Evolutionary conservation across 2,797 vertebrate species (phyloP).

Genomic region (Gadopsis bispinosus): DNA sequence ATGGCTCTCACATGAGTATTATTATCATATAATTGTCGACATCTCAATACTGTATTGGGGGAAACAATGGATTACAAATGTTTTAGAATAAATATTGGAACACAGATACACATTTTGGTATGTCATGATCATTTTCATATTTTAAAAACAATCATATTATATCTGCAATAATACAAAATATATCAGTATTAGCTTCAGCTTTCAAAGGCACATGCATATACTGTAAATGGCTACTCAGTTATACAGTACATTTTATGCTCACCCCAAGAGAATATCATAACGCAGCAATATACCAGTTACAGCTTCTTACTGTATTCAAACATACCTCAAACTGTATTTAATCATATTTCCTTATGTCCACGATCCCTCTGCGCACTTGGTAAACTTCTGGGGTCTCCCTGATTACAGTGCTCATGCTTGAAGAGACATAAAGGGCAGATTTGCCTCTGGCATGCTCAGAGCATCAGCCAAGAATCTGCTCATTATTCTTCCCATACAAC

Average conservation of each 20-base stretch:
- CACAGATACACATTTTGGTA: not conserved
- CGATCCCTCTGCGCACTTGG: constrained; percentile 33
- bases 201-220: not conserved
- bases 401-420: constrained; percentile 56
- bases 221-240: constrained; percentile 3
- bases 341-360: constrained; percentile 50
- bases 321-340: constrained; percentile 48
- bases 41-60: not conserved
- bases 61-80: not conserved
- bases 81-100: not conserved
- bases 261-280: not conserved
- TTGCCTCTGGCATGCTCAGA: constrained; percentile 75
- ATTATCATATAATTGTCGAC: not conserved
- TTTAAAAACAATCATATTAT: not conserved
- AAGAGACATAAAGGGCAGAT: constrained; percentile 66
- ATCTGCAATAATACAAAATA: not conserved
- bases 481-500: constrained; percentile 71
- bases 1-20: not conserved
- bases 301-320: constrained; percentile 22
- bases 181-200: not conserved
- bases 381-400: constrained; percentile 57
- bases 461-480: constrained; percentile 66
- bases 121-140: not conserved
- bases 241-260: not conserved
- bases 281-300: not conserved